phyloP scores from a whole-genome alignment of 1,140 invertebrate species.

The Drosophila lowei region DNA sequence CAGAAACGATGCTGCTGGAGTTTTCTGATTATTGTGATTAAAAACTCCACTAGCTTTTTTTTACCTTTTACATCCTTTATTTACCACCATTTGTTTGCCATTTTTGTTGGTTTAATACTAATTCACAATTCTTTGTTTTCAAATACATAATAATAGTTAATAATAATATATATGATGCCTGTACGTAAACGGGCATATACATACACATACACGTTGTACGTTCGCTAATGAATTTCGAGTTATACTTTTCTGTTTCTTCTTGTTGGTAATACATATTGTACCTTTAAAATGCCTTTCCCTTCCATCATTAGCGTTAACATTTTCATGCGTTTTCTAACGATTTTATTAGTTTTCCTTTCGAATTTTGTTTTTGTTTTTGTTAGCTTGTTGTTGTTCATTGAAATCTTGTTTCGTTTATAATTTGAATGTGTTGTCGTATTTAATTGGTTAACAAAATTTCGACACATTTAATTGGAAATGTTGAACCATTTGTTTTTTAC shows the following conservation, averaged over 20 bases:
- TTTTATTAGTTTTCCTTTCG: slow-evolving; percentile 17
- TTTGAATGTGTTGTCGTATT: slow-evolving; percentile 19
- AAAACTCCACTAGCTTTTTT: background rate
- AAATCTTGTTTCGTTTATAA: slow-evolving; percentile 46
- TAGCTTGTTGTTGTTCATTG: slow-evolving; percentile 29
- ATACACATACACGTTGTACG: slow-evolving; percentile 25
- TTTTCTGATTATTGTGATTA: too few species aligned
- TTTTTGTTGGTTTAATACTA: slow-evolving; percentile 73
- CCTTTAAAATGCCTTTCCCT: slow-evolving; percentile 54
- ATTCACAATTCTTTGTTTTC: slow-evolving; percentile 78
- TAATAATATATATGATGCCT: slow-evolving; percentile 66
- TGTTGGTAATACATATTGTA: slow-evolving; percentile 66
- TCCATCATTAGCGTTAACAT: slow-evolving; percentile 28
- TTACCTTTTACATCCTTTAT: slow-evolving; percentile 70
- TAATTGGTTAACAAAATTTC: slow-evolving; percentile 51
- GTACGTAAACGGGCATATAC: slow-evolving; percentile 57
- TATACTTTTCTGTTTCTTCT: slow-evolving; percentile 13
- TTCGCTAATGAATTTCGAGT: slow-evolving; percentile 39
- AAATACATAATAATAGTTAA: slow-evolving; percentile 77
- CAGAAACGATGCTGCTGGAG: too few species aligned
- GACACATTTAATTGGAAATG: slow-evolving; percentile 32
- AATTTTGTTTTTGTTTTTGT: slow-evolving; percentile 24
- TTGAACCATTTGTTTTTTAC: slow-evolving; percentile 44
- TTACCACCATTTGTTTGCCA: slow-evolving; percentile 70
- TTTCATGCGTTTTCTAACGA: slow-evolving; percentile 37